A percentile compares a stretch with the other conserved stretches of the same genome.
Conservation (phyloP, 2,888 invertebrate genomes). For the Epicampocera succincta region DNA sequence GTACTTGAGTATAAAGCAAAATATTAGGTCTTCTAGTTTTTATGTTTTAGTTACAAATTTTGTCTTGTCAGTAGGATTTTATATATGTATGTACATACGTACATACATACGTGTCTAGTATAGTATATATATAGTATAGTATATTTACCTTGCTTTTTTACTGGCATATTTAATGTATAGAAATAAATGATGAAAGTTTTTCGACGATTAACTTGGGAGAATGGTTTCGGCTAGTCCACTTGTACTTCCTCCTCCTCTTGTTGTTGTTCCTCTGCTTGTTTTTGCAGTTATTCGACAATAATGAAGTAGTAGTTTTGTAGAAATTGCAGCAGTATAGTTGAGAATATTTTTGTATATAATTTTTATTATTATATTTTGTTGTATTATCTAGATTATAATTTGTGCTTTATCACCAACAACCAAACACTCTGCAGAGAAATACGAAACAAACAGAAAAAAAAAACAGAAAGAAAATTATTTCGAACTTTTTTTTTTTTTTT, state of each 20-base stretch:
- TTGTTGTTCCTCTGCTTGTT: slow-evolving; percentile 9
- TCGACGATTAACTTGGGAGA: slow-evolving; percentile 47
- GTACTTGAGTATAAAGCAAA: background rate
- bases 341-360: slow-evolving; percentile 3
- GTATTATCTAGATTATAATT: slow-evolving; percentile 50
- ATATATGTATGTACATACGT: slow-evolving; percentile 11
- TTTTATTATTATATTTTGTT: slow-evolving; percentile 16
- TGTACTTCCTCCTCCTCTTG: too few species aligned
- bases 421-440: slow-evolving; percentile 49
- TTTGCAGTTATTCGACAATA: slow-evolving; percentile 28
- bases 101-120: too few species aligned
- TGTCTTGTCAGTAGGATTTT: background rate
- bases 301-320: slow-evolving; percentile 31
- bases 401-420: slow-evolving; percentile 63
- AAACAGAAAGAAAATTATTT: background rate
- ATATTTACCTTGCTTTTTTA: slow-evolving; percentile 74
- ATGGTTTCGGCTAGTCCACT: slow-evolving; percentile 17
- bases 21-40: background rate
- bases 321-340: slow-evolving; percentile 31
- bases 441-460: slow-evolving; percentile 16
- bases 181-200: slow-evolving; percentile 67
- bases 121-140: background rate
- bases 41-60: slow-evolving; percentile 8
- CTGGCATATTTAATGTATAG: slow-evolving; percentile 80
- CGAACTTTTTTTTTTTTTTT: slow-evolving; percentile 5